These are phyloP conservation scores for Biston stratarius DNA, from an alignment of 2,888 invertebrate species.

Conservation along the genomic window DNA sequence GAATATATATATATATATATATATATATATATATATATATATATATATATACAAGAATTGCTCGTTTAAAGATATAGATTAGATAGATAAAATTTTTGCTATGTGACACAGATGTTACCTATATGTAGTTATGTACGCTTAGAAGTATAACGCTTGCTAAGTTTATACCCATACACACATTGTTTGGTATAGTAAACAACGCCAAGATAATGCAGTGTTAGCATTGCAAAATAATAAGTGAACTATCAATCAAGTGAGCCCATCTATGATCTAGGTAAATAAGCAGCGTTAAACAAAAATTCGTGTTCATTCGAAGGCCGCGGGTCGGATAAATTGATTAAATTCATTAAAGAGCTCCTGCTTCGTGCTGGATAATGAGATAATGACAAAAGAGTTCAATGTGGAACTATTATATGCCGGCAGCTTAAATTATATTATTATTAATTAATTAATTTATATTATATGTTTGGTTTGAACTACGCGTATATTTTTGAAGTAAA, in stretches of 20 bases:
- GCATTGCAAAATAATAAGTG: constrained; percentile 33
- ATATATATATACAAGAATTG: too few species aligned
- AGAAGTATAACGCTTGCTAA: too few species aligned
- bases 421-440: not conserved
- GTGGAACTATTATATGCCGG: not conserved
- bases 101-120: too few species aligned
- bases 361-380: constrained; percentile 6
- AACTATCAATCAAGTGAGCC: constrained; percentile 31
- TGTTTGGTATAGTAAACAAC: not conserved
- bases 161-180: not conserved
- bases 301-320: constrained; percentile 30
- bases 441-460: too few species aligned
- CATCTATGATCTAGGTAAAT: constrained; percentile 10
- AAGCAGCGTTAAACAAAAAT: constrained; percentile 1
- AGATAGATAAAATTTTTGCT: too few species aligned
- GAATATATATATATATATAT: too few species aligned
- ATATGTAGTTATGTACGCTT: too few species aligned
- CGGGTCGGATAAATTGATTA: constrained; percentile 27
- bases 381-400: constrained; percentile 8
- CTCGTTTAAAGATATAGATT: too few species aligned
- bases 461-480: not conserved
- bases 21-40: too few species aligned
- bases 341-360: constrained; percentile 19
- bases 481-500: too few species aligned
- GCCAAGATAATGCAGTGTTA: not conserved